A percentile compares a stretch with the other conserved stretches of the same genome.
phyloP scores from a whole-genome alignment of 2,113 vertebrate genomes.

The Symphodus melops region DNA sequence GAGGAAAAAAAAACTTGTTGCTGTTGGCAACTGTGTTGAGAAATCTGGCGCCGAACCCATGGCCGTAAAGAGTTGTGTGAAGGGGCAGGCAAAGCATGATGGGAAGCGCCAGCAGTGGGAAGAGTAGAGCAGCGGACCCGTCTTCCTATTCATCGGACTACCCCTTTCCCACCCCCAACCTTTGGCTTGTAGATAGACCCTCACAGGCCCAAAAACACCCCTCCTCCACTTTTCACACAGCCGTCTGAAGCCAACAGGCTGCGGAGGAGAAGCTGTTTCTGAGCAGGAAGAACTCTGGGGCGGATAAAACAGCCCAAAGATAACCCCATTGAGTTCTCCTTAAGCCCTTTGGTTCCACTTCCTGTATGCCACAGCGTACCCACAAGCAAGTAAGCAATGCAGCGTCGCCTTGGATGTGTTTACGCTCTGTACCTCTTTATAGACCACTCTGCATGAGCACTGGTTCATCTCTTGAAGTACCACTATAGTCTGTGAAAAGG shows the following conservation, averaged over 20 bases:
- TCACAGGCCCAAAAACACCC: conserved; percentile 61
- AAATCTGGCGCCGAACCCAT: conserved; percentile 66
- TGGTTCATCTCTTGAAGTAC: conserved; percentile 15
- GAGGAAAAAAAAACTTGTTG: conserved; percentile 45
- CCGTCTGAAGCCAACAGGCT: conserved; percentile 64
- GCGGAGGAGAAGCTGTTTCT: conserved; percentile 50
- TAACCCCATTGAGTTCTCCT: conserved; percentile 60
- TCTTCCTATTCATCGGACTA: conserved; percentile 72
- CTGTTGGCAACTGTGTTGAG: conserved; percentile 70
- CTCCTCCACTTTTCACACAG: conserved; percentile 78
- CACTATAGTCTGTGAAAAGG: conserved; percentile 38
- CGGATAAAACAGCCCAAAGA: conserved; percentile 69
- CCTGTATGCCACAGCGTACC: conserved; percentile 48
- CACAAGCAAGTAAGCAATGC: conserved; percentile 41
- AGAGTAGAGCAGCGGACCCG: conserved; percentile 67
- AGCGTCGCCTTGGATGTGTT: conserved; percentile 33
- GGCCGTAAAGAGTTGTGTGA: conserved; percentile 73
- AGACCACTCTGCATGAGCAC: conserved; percentile 38
- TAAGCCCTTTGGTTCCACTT: conserved; percentile 42
- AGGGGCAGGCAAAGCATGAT: conserved; percentile 75
- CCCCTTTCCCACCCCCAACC: conserved; percentile 16
- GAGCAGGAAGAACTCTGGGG: conserved; percentile 51
- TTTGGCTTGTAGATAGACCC: conserved; percentile 35
- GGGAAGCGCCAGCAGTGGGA: conserved; percentile 67
- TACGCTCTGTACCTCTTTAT: conserved; percentile 26